Evolutionary conservation across 2,888 invertebrate genomes (phyloP).

Genomic region (Parelbella ahira): DNA sequence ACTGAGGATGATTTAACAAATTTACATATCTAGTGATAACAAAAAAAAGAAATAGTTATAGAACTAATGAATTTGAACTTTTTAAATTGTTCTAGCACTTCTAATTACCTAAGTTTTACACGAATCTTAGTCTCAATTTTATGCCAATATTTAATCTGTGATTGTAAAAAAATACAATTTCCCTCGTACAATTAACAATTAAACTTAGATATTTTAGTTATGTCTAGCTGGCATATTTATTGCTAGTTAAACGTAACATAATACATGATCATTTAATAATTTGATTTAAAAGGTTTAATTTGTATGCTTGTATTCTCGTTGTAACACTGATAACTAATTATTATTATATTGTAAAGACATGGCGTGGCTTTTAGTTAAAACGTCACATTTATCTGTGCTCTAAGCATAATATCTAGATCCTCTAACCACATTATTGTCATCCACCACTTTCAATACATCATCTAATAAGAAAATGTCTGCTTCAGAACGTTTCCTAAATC

Average conservation of each 20-base stretch:
- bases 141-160: conserved; percentile 3
- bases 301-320: too few species aligned
- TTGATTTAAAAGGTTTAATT: too few species aligned
- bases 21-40: too few species aligned
- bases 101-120: not conserved
- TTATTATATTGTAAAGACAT: not conserved
- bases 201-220: too few species aligned
- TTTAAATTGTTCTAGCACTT: conserved; percentile 1
- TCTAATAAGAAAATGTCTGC: conserved; percentile 79
- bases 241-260: not conserved
- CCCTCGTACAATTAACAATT: not conserved
- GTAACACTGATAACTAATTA: conserved; percentile 4
- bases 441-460: too few species aligned
- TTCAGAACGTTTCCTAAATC: conserved; percentile 85
- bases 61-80: not conserved
- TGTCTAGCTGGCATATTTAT: too few species aligned
- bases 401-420: conserved; percentile 24
- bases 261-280: not conserved
- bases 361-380: not conserved
- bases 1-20: too few species aligned
- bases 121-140: not conserved
- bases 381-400: not conserved
- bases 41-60: too few species aligned
- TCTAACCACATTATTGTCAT: conserved; percentile 57
- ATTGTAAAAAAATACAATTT: conserved; percentile 13